A percentile compares a stretch with the other conserved stretches of the same genome.
Conservation (phyloP, 2,797 vertebrate genomes). For the Enteromius thamalakanensis region DNA sequence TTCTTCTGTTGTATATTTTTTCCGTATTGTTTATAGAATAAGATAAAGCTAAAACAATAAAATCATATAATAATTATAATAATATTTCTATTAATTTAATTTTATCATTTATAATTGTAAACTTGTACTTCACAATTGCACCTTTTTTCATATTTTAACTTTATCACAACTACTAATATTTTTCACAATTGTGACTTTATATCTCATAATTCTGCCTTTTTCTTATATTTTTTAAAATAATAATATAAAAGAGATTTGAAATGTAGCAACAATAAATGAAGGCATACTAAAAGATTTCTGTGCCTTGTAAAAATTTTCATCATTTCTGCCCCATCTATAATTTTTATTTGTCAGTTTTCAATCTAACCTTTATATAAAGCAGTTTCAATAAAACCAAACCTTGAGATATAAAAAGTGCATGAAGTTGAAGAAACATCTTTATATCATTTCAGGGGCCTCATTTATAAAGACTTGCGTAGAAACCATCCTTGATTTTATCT, state of each 20-base stretch:
- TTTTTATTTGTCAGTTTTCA: background rate
- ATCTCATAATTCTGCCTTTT: background rate
- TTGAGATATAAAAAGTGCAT: background rate
- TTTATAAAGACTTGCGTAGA: no score
- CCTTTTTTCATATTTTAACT: background rate
- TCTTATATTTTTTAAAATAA: background rate
- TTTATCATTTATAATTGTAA: background rate
- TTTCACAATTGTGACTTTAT: background rate
- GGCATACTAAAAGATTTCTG: background rate
- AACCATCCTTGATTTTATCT: no score
- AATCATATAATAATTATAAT: background rate
- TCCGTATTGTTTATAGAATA: background rate
- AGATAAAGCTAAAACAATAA: background rate
- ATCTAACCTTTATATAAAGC: background rate
- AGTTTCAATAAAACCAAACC: background rate
- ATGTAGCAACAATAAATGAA: background rate
- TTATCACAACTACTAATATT: background rate
- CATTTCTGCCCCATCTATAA: background rate
- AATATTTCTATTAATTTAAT: background rate
- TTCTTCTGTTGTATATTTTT: background rate
- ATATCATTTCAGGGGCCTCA: slow-evolving; percentile 45
- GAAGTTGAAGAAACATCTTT: slow-evolving; percentile 18
- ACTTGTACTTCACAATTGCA: background rate
- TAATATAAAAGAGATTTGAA: background rate
- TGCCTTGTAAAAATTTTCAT: background rate